Evolutionary conservation across 2,888 invertebrate genomes (phyloP), one percentile per base, ranked within the genome.

Genomic region (Leucoma salicis): DNA sequence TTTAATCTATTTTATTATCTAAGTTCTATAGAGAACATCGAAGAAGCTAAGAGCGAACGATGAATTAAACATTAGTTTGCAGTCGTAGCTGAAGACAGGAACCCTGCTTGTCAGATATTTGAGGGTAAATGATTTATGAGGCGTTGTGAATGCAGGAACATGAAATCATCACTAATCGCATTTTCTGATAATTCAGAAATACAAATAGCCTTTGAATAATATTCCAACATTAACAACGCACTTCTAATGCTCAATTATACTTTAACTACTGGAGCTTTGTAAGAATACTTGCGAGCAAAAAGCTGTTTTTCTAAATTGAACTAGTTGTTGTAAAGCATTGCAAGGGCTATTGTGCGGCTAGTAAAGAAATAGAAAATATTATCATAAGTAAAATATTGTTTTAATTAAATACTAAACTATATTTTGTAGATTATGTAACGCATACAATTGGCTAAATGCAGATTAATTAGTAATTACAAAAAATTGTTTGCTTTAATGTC

Each of bases 51-150:
- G 3, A 25, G 25, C 8, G 3, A 27, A 27, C 2, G n/a, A 11
- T n/a, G 10, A 54, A 49, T 39, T 32, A 39, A 24, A 32, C 35
- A 33, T 40, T 11, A 37, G 25, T 39, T 39, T 33, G 34, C 33
- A 36, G 74, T 80, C 83, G 84, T 77, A 84, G 86, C 87, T 85
- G 88, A 88, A 68, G 85, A 87, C 73, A 78, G 82, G 87, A 75
- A 62, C 76, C 67, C 87, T 89, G 88, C 88, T 72, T 82, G 69
- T 86, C 87, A 84, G 88, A 89, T 78, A 85, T 73, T 70, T 53
- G 87, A 88, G 87, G 88, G 84, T 62, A 27, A 31, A 25, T 39
- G 16, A 21, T 31, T 35, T 18, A 14, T 29, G 40, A 29, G 35
- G 29, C 39, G 66, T 72, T 82, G 82, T 66, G 54, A 66, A 63